Percentiles rank a stretch among this genome's conserved stretches.
These are phyloP conservation scores for Meta bourneti DNA, from an alignment of 2,888 invertebrate species.

Conservation along the genomic window DNA sequence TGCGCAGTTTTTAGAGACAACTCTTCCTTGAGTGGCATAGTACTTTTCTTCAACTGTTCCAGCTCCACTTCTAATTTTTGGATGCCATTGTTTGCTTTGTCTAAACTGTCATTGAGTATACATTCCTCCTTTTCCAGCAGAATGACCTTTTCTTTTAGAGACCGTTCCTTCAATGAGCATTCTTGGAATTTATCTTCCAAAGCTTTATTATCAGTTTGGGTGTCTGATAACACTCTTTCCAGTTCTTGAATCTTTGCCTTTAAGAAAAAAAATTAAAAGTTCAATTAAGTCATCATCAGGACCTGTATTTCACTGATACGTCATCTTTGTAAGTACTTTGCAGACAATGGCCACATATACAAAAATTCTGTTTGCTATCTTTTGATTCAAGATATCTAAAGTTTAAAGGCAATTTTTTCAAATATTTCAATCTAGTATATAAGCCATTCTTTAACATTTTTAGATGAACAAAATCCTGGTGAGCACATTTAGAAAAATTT, in stretches of 20 bases:
- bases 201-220: not conserved
- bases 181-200: conserved; percentile 6
- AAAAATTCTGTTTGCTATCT: too few relatives aligned
- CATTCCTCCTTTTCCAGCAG: conserved; percentile 4
- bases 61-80: not conserved
- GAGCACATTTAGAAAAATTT: too few relatives aligned
- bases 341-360: too few relatives aligned
- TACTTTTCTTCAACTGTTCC: not conserved
- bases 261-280: not conserved
- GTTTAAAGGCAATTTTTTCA: too few relatives aligned
- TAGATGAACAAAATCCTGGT: too few relatives aligned
- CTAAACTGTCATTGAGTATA: not conserved
- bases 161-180: not conserved
- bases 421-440: too few relatives aligned
- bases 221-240: not conserved
- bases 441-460: too few relatives aligned
- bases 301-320: too few relatives aligned
- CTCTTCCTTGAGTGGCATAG: not conserved
- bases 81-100: not conserved
- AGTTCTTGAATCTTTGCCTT: conserved; percentile 3
- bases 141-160: not conserved
- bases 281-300: too few relatives aligned
- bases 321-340: too few relatives aligned
- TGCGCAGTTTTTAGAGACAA: not conserved
- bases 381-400: too few relatives aligned